These are phyloP conservation scores for Pectinophora gossypiella DNA, from an alignment of 1,140 invertebrate genomes.

Conservation along the genomic window DNA sequence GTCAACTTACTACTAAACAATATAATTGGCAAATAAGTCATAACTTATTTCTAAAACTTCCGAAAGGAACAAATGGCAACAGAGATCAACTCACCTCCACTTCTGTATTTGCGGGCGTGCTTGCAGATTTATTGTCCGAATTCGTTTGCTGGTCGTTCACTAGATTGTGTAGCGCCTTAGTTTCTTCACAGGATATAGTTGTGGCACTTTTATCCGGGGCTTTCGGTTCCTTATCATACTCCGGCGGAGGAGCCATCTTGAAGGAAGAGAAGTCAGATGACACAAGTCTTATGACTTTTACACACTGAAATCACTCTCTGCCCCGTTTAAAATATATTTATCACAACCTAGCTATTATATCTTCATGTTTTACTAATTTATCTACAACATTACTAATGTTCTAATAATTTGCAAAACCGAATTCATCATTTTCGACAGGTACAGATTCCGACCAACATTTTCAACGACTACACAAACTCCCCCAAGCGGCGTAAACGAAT, in stretches of 20 bases:
- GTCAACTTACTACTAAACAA: background rate
- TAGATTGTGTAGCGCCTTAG: conserved; percentile 49
- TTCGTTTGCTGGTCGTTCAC: conserved; percentile 52
- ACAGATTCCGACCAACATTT: conserved; percentile 65
- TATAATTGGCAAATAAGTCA: background rate
- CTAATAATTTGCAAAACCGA: conserved; percentile 51
- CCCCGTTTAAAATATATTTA: conserved; percentile 35
- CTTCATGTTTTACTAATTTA: conserved; percentile 43
- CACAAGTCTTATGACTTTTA: conserved; percentile 74
- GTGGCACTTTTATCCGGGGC: conserved; percentile 79
- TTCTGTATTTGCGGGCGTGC: conserved; percentile 36
- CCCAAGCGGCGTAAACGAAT: conserved; percentile 21
- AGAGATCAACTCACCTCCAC: conserved; percentile 57
- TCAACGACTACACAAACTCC: conserved; percentile 48
- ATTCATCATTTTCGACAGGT: conserved; percentile 67
- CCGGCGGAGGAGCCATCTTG: conserved; percentile 83
- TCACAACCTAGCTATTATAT: conserved; percentile 48
- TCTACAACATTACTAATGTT: conserved; percentile 53
- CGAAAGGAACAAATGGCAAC: conserved; percentile 39
- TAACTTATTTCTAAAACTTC: background rate
- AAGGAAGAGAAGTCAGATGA: conserved; percentile 75
- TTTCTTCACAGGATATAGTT: conserved; percentile 54
- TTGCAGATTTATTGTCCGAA: conserved; percentile 49
- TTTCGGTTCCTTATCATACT: conserved; percentile 82
- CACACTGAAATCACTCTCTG: conserved; percentile 57